phyloP scores from a whole-genome alignment of 2,797 vertebrate species.

The Xenops minutus region DNA sequence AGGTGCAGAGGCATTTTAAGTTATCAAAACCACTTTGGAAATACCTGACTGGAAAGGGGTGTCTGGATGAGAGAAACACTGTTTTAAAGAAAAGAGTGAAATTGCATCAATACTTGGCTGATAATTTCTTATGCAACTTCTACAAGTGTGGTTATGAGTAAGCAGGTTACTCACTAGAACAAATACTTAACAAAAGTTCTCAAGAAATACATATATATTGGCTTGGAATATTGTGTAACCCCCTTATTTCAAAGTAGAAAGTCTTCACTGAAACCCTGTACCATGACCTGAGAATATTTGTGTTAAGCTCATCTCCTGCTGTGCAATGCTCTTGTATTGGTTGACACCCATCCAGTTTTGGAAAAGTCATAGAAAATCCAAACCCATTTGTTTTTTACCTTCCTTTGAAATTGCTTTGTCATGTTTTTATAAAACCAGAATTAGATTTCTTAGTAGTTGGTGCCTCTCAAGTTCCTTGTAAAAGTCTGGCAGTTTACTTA shows the following conservation, averaged over 20 bases:
- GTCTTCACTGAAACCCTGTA: accelerated
- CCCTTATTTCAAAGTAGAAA: not conserved
- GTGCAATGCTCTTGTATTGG: not conserved
- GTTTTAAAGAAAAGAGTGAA: not conserved
- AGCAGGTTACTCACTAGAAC: not conserved
- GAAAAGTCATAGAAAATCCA: not conserved
- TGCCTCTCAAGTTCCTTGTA: not conserved
- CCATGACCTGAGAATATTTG: not conserved
- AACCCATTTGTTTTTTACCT: not conserved
- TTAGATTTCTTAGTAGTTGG: not conserved
- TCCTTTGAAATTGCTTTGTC: not conserved
- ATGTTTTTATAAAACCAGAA: not conserved
- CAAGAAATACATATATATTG: not conserved
- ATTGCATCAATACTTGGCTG: not conserved
- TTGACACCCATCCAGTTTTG: not conserved
- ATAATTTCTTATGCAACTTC: not conserved
- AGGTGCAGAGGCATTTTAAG: conserved; percentile 75
- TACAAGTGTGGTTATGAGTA: not conserved
- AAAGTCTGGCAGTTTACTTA: not conserved
- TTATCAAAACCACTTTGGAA: accelerated
- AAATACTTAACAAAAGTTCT: not conserved
- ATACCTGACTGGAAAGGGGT: not conserved
- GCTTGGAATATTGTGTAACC: not conserved
- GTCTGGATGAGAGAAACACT: not conserved
- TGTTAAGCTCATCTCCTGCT: not conserved